Base-by-base conservation (phyloP, 2,888 invertebrate species). In the Ganaspis brasiliensis region DNA sequence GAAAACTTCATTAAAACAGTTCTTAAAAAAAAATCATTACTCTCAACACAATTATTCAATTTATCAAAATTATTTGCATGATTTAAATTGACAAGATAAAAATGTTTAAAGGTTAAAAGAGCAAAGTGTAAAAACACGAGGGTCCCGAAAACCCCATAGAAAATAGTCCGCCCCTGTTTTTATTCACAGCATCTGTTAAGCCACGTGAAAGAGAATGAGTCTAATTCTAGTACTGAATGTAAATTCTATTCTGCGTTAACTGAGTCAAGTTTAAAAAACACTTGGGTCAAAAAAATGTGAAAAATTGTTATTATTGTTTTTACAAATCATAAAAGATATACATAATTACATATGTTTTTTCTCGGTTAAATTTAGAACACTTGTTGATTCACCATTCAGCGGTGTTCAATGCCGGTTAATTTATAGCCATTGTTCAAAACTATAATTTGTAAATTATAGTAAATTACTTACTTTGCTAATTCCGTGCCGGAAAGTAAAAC, bases 381-480 rank as follows among this genome's bases (percentile, higher is more conserved):
- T 67, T 67, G 67, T 67, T 67, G 67, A 67, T 67, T 45, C 67
- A 14, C 14, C 1, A 19, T 2, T 35, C 21, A n/a, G n/a, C n/a
- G n/a, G n/a, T 40, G 19, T 4, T 37, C 2, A 6, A 63, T 63
- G 63, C 21, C 63, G 63, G 40, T 19, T 63, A 10, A 14, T 14
- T 19, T 14, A 1, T 56, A 1, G 2, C 19, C 1, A 16, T 52
- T 56, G n/a, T n/a, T n/a, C n/a, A n/a, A n/a, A n/a, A n/a, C n/a
- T n/a, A n/a, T n/a, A n/a, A n/a, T n/a, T n/a, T n/a, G n/a, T n/a
- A n/a, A n/a, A n/a, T n/a, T n/a, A n/a, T n/a, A n/a, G n/a, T n/a
- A n/a, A n/a, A n/a, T 57, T 14, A 92, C 92, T 93, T 93, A 96
- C 96, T 94, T 93, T 78, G 96, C 94, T 77, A 95, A 92, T 89